These are phyloP conservation scores for Hylia prasina DNA, from an alignment of 2,113 vertebrate species.

Conservation along the genomic window DNA sequence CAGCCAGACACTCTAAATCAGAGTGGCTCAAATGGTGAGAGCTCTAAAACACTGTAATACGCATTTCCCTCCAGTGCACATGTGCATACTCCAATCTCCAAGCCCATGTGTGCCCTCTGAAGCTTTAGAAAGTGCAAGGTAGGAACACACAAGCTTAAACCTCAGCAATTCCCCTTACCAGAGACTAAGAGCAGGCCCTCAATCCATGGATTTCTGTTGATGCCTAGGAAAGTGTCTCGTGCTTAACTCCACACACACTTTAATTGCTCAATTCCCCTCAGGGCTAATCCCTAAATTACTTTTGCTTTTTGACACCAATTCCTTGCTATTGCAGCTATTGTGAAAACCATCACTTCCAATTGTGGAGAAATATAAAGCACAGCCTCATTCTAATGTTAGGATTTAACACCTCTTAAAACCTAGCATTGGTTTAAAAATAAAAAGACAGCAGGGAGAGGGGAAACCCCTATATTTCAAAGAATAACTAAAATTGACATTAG, in stretches of 20 bases:
- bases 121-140: not conserved
- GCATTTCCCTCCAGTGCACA: fast-evolving
- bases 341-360: not conserved
- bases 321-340: not conserved
- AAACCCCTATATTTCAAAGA: fast-evolving
- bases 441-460: not conserved
- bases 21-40: fast-evolving
- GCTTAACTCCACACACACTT: not conserved
- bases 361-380: not conserved
- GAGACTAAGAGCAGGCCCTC: not conserved
- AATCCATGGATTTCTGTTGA: not conserved
- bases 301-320: conserved; percentile 40
- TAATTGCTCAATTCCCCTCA: conserved; percentile 19
- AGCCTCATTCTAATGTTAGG: not conserved
- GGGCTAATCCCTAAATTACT: not conserved
- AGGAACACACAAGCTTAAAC: not conserved
- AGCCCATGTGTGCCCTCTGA: fast-evolving
- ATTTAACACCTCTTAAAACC: not conserved
- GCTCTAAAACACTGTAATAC: not conserved
- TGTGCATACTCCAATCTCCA: not conserved
- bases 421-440: not conserved
- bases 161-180: not conserved
- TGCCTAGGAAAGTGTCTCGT: not conserved
- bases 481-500: not conserved
- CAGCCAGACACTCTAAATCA: not conserved